Conservation (phyloP, 92 coral and sea anemone species). For the Galaxea fascicularis region DNA sequence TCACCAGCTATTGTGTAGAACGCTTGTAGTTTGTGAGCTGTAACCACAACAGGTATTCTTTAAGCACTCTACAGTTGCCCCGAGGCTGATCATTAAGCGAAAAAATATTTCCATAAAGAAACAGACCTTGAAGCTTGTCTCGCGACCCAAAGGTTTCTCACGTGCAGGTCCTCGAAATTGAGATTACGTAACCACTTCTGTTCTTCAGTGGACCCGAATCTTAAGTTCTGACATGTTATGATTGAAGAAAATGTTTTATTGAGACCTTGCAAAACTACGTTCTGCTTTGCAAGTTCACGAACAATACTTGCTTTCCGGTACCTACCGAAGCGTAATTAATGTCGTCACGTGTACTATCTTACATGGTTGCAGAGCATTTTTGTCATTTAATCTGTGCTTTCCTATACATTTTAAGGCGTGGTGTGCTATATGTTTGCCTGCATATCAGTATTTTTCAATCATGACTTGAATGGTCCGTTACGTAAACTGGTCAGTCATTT, state of each 20-base stretch:
- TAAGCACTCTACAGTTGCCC: neutral
- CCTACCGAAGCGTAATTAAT: neutral
- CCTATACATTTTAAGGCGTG: no score
- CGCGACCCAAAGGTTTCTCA: neutral
- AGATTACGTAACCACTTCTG: neutral
- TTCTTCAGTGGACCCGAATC: neutral
- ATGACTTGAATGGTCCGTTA: no score
- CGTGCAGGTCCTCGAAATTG: neutral
- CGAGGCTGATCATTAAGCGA: neutral
- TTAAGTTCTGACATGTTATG: neutral
- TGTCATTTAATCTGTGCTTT: no score
- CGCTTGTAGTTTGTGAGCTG: neutral
- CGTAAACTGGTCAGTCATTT: no score
- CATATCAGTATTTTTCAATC: no score
- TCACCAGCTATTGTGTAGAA: constrained; percentile 1
- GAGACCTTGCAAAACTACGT: neutral
- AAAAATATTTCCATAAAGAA: neutral
- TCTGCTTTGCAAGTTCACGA: neutral
- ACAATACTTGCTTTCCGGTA: neutral
- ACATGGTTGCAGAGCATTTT: neutral
- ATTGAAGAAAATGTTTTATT: neutral
- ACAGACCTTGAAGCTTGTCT: neutral
- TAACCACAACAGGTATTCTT: constrained; percentile 24
- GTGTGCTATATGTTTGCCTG: neutral
- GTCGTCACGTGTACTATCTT: neutral